These are phyloP conservation scores for Alcedo atthis DNA, from an alignment of 2,797 vertebrate species.

Conservation along the genomic window DNA sequence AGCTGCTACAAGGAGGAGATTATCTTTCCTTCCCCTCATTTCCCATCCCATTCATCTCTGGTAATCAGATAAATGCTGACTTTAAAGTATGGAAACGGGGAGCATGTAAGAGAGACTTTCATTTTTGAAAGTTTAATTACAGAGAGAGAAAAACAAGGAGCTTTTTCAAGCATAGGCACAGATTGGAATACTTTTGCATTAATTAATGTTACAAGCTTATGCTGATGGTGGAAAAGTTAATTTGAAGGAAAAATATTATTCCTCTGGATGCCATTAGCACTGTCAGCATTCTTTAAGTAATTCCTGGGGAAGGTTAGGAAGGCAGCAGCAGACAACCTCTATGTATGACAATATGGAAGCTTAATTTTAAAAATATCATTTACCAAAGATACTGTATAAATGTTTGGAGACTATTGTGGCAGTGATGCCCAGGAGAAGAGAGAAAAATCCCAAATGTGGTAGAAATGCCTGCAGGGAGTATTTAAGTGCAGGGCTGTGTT, in stretches of 20 bases:
- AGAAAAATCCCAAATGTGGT: not conserved
- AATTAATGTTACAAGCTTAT: not conserved
- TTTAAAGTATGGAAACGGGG: not conserved
- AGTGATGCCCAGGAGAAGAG: not conserved
- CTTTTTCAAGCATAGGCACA: not conserved
- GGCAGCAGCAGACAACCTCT: not conserved
- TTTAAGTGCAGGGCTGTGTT: not conserved
- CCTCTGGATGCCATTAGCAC: not conserved
- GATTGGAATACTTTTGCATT: not conserved
- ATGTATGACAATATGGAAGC: not conserved
- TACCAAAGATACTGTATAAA: not conserved
- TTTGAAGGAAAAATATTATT: not conserved
- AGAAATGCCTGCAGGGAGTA: not conserved
- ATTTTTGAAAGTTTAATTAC: constrained; percentile 17
- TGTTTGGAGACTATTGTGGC: not conserved
- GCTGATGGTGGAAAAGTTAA: not conserved
- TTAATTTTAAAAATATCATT: not conserved
- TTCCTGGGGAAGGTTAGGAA: not conserved
- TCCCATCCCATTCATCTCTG: not conserved
- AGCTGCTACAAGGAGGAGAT: rapidly evolving
- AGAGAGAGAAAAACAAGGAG: not conserved
- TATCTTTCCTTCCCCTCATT: not conserved
- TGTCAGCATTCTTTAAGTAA: not conserved
- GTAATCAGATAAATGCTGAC: not conserved
- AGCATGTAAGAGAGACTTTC: not conserved